phyloP scores from a whole-genome alignment of 2,888 invertebrate genomes.

The Notocelia uddmanniana region DNA sequence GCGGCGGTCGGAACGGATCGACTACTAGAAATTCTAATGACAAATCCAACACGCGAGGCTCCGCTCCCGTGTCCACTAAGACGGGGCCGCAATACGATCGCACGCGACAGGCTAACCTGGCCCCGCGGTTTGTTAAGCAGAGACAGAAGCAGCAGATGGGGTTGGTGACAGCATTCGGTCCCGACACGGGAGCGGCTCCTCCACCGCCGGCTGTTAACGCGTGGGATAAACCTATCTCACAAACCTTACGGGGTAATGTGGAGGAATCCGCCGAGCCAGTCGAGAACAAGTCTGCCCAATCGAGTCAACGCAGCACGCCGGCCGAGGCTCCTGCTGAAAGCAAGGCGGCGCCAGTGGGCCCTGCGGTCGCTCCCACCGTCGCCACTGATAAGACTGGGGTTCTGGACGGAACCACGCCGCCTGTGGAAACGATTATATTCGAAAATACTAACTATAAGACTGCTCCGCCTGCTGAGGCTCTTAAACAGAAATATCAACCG shows the following conservation, averaged over 20 bases:
- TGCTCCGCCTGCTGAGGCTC: constrained; percentile 88
- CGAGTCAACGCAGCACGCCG: constrained; percentile 79
- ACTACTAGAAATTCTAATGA: constrained; percentile 75
- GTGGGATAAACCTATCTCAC: constrained; percentile 94
- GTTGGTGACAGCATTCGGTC: constrained; percentile 73
- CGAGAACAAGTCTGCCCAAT: constrained; percentile 74
- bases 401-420: constrained; percentile 91
- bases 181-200: constrained; percentile 85
- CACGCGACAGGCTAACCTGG: constrained; percentile 87
- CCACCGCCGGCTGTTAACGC: constrained; percentile 92
- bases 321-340: constrained; percentile 70
- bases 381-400: constrained; percentile 84
- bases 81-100: constrained; percentile 74
- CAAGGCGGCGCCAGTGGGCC: constrained; percentile 63
- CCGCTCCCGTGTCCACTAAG: constrained; percentile 70
- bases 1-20: constrained; percentile 77
- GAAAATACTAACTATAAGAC: constrained; percentile 96
- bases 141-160: constrained; percentile 85
- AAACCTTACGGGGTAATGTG: constrained; percentile 87
- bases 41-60: constrained; percentile 70
- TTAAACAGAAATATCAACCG: constrained; percentile 88
- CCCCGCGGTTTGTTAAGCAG: constrained; percentile 92
- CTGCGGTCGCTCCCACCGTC: constrained; percentile 53
- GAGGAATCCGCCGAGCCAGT: constrained; percentile 68
- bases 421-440: constrained; percentile 95